Conservation (phyloP, 2,797 vertebrate genomes). For the Gouania willdenowi region DNA sequence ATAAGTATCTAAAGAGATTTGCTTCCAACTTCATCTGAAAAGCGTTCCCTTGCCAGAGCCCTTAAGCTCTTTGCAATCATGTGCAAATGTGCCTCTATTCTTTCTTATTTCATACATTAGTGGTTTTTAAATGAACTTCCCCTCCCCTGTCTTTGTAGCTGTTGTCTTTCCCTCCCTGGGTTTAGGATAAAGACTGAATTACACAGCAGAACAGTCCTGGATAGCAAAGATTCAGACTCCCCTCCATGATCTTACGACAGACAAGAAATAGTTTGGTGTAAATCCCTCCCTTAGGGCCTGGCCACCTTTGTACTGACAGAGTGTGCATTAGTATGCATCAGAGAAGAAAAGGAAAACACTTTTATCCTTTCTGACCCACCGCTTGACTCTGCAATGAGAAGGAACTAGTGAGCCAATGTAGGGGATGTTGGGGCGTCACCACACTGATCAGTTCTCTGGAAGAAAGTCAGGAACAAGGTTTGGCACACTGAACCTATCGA, state of each 20-base stretch:
- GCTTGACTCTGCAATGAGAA: slow-evolving; percentile 51
- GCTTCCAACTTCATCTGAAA: not conserved
- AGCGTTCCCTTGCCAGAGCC: not conserved
- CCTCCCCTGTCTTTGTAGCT: slow-evolving; percentile 1
- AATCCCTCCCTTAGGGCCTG: slow-evolving; percentile 51
- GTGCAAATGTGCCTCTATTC: slow-evolving; percentile 7
- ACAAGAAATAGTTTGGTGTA: slow-evolving; percentile 59
- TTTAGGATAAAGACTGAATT: slow-evolving; percentile 62
- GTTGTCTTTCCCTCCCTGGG: slow-evolving; percentile 41
- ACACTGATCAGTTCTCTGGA: slow-evolving; percentile 21
- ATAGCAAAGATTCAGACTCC: slow-evolving; percentile 66
- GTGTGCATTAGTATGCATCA: slow-evolving; percentile 57
- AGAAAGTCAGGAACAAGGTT: not conserved
- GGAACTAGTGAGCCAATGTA: slow-evolving; percentile 17
- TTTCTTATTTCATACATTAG: slow-evolving; percentile 11
- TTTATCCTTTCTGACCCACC: slow-evolving; percentile 57
- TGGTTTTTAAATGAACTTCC: slow-evolving; percentile 25
- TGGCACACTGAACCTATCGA: slow-evolving; percentile 20
- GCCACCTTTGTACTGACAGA: slow-evolving; percentile 56
- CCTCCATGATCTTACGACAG: slow-evolving; percentile 67
- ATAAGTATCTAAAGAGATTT: slow-evolving; percentile 5
- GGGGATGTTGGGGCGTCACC: slow-evolving; percentile 34
- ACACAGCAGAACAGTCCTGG: slow-evolving; percentile 61
- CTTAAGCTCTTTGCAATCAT: slow-evolving; percentile 12
- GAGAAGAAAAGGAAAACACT: slow-evolving; percentile 32